Evolutionary conservation across 2,113 vertebrate species (phyloP), one percentile per base, ranked within the genome.

Genomic region (Oncorhynchus clarkii): DNA sequence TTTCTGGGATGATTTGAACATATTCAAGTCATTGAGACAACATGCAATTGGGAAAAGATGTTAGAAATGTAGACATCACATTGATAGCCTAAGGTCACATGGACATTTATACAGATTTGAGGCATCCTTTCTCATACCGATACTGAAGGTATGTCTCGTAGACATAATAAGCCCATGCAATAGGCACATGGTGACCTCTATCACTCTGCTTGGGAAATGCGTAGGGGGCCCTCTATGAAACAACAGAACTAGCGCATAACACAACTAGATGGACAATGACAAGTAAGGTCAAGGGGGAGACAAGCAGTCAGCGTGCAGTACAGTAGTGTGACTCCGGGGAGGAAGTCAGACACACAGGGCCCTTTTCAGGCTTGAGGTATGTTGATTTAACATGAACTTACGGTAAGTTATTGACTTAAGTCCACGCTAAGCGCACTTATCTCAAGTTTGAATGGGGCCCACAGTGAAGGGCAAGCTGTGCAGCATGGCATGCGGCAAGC

Each of bases 401-500:
- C 39, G 11, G 39, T 11, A 11, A 11, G 39, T 11, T 11, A 45
- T 45, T 45, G 9, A 45, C 39, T 45, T 45, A 45, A 45, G 39
- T 45, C 39, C 9, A 11, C 9, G 39, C 9, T 45, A 11, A 45
- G 39, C 9, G 39, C 11, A 45, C 39, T 45, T 45, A 45, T 45
- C 39, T 11, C 39, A 45, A 45, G 39, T 45, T 9, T 2, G 9
- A 45, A 45, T 12, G 39, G 39, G 39, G 39, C 39, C 39, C 39
- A 45, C 26, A 67, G 59, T 62, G 59, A 22, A 62, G 59, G n/a
- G 59, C 18, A 22, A 62, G 18, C 64, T 27, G 22, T 66, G 64
- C 64, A 27, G 24, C 66, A 68, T 62, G 76, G 24, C 66, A 68
- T 62, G 76, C 74, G 79, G 24, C 22, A 27, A 27, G 26, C 24